A percentile compares a stretch with the other conserved stretches of the same genome.
Evolutionary conservation across 2,888 invertebrate species (phyloP).

Genomic region (Trichogramma evanescens): DNA sequence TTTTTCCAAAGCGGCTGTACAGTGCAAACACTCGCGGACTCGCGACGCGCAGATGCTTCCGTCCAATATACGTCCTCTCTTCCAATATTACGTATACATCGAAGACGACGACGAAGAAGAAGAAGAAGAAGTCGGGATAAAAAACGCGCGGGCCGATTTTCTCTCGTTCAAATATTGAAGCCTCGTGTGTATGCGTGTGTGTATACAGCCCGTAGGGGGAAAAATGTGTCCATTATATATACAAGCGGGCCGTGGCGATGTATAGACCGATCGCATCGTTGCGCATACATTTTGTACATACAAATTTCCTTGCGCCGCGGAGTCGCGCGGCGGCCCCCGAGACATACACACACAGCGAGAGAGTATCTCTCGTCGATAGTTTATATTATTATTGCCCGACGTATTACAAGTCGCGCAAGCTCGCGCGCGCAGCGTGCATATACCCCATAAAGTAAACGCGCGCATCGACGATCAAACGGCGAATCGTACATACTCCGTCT

Average conservation of each 20-base stretch:
- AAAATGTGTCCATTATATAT: too few relatives aligned
- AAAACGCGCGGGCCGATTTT: slow-evolving; percentile 8
- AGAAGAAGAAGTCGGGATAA: not conserved
- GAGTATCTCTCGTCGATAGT: too few relatives aligned
- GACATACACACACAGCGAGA: not conserved
- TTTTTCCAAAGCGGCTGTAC: not conserved
- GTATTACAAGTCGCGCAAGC: too few relatives aligned
- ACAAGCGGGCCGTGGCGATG: not conserved
- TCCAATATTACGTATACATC: too few relatives aligned
- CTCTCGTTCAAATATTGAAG: slow-evolving; percentile 16
- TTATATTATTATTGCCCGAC: too few relatives aligned
- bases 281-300: not conserved
- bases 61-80: too few relatives aligned
- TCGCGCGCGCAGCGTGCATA: too few relatives aligned
- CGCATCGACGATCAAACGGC: too few relatives aligned
- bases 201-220: not conserved
- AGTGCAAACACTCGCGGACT: too few relatives aligned
- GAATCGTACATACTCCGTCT: too few relatives aligned
- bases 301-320: too few relatives aligned
- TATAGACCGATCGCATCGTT: not conserved
- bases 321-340: not conserved
- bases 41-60: slow-evolving; percentile 2
- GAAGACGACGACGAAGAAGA: not conserved
- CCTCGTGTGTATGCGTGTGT: not conserved
- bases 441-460: too few relatives aligned